Percentiles rank a stretch among this genome's conserved stretches.
phyloP scores from a whole-genome alignment of 2,113 vertebrate genomes.

The Catharus fuscescens region DNA sequence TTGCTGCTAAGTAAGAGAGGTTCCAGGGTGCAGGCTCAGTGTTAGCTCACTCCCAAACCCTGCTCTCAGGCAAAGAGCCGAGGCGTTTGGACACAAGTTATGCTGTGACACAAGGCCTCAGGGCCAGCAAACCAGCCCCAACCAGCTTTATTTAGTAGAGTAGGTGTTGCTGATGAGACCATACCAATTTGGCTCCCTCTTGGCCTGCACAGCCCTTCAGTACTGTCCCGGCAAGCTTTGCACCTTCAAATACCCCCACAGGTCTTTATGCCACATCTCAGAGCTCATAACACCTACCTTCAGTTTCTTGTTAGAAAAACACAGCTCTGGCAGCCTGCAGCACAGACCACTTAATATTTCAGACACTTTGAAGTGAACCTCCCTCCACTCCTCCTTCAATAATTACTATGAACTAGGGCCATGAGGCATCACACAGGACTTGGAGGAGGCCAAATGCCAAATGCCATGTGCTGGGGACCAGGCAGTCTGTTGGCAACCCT shows the following conservation, averaged over 20 bases:
- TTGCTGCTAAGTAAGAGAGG: background rate
- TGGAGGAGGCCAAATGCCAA: constrained; percentile 17
- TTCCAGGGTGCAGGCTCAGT: background rate
- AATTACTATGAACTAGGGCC: background rate
- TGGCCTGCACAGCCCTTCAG: background rate
- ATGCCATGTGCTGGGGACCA: background rate
- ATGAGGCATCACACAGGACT: background rate
- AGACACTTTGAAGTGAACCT: constrained; percentile 4
- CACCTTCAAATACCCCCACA: constrained; percentile 25
- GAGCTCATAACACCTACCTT: constrained; percentile 9
- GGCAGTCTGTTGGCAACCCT: background rate
- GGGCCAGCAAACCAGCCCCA: accelerated
- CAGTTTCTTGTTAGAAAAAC: constrained; percentile 16
- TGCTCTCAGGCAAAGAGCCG: background rate
- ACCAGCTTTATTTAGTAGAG: background rate
- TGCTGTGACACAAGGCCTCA: background rate
- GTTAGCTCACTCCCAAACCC: background rate
- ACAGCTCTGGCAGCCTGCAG: constrained; percentile 38
- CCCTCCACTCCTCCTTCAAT: background rate
- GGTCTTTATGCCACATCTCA: constrained; percentile 37
- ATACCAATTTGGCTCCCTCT: background rate
- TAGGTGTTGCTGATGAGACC: constrained; percentile 29
- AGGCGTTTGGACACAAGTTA: constrained; percentile 33
- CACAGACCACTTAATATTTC: constrained; percentile 19
- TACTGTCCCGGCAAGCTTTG: background rate